Percentiles rank a stretch among this genome's conserved stretches.
Conservation (phyloP, 2,113 vertebrate species). For the Crotalus tigris region DNA sequence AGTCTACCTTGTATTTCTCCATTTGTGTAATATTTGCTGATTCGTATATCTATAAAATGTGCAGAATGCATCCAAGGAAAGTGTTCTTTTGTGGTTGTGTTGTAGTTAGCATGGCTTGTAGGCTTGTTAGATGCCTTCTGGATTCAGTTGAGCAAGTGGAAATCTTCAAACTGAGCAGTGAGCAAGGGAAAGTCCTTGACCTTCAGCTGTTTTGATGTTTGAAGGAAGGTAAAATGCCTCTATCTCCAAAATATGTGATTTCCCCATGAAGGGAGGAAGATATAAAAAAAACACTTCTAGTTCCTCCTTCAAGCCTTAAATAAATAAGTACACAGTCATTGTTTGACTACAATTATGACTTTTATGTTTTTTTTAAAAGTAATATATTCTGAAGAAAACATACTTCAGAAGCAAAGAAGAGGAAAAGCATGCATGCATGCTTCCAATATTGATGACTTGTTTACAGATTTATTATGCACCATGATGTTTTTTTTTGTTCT, state of each 20-base stretch:
- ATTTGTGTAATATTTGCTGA: accelerated
- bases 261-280: neutral
- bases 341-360: neutral
- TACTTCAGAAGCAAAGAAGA: neutral
- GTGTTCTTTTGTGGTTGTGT: neutral
- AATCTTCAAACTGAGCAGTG: neutral
- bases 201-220: neutral
- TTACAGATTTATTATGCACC: neutral
- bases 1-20: neutral
- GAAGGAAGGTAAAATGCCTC: neutral
- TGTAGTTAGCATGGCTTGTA: conserved; percentile 26
- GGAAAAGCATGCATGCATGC: too few relatives aligned
- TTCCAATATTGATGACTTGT: neutral
- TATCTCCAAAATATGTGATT: neutral
- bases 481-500: neutral
- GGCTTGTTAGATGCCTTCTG: conserved; percentile 3
- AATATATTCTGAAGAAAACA: neutral
- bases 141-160: neutral
- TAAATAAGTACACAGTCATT: neutral
- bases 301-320: neutral
- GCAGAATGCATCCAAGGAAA: conserved; percentile 15
- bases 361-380: neutral
- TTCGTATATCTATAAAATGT: neutral
- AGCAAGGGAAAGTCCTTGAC: neutral
- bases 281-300: neutral